phyloP scores from a whole-genome alignment of 1,140 invertebrate species.

The Pogonognathellus flavescens region DNA sequence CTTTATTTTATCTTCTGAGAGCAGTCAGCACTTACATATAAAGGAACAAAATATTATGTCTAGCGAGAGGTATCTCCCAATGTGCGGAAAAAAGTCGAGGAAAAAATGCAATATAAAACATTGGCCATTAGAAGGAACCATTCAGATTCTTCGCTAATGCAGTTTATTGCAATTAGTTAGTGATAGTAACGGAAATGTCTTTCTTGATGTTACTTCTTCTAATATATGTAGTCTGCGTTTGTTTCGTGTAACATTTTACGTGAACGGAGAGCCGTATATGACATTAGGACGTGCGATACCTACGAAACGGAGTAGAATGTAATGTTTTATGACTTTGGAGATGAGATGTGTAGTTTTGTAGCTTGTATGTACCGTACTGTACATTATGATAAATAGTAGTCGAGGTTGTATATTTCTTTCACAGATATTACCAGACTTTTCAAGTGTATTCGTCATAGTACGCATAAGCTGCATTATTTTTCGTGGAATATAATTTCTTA shows the following conservation, averaged over 20 bases:
- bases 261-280: too few species aligned
- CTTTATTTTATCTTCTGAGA: not conserved
- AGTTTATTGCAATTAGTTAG: slow-evolving; percentile 39
- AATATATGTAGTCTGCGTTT: too few species aligned
- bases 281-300: too few species aligned
- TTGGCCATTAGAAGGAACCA: not conserved
- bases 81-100: not conserved
- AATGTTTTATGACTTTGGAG: too few species aligned
- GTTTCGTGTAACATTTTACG: too few species aligned
- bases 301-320: too few species aligned
- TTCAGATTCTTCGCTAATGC: not conserved
- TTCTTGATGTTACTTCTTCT: not conserved
- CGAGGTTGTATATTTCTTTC: not conserved
- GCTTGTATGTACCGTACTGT: not conserved
- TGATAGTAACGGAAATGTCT: slow-evolving; percentile 45
- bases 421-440: too few species aligned
- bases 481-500: not conserved
- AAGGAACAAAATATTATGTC: not conserved
- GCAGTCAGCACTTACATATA: not conserved
- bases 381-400: not conserved
- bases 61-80: not conserved
- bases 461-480: not conserved
- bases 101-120: not conserved
- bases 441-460: not conserved
- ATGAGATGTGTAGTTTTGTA: not conserved